Percentiles rank a stretch among this genome's conserved stretches.
Evolutionary conservation across 2,113 vertebrate genomes (phyloP).

Genomic region (Eupsittula cactorum): DNA sequence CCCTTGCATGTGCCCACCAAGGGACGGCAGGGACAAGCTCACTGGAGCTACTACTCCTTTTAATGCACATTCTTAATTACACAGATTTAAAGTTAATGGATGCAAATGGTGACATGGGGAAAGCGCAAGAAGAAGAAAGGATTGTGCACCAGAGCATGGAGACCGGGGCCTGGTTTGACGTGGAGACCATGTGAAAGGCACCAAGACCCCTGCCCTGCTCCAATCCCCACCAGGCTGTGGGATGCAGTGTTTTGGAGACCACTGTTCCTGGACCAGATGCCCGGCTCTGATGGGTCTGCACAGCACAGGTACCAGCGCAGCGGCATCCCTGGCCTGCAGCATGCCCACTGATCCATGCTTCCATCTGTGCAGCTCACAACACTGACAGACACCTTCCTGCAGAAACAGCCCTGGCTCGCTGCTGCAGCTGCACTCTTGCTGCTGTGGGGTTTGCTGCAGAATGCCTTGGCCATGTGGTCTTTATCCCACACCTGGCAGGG

Average conservation of each 20-base stretch:
- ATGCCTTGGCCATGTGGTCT: background rate
- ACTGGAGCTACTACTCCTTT: background rate
- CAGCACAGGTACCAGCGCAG: background rate
- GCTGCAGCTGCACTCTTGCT: background rate
- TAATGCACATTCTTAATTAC: background rate
- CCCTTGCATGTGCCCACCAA: accelerated
- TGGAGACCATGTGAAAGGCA: background rate
- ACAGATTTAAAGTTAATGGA: background rate
- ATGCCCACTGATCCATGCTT: background rate
- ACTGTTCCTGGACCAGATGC: background rate
- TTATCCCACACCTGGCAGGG: background rate
- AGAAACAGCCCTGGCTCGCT: background rate
- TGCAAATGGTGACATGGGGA: background rate
- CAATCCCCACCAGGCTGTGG: background rate
- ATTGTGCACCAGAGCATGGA: background rate
- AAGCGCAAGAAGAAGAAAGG: background rate
- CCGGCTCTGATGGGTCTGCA: background rate
- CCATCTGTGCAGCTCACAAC: background rate
- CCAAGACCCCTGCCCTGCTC: background rate
- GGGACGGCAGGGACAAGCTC: too few species aligned
- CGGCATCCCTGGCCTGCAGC: background rate
- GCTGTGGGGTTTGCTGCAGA: background rate
- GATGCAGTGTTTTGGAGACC: accelerated
- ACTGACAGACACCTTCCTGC: background rate
- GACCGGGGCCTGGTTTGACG: accelerated